Evolutionary conservation across 2,113 vertebrate genomes (phyloP).

Genomic region (Notiomystis cincta): DNA sequence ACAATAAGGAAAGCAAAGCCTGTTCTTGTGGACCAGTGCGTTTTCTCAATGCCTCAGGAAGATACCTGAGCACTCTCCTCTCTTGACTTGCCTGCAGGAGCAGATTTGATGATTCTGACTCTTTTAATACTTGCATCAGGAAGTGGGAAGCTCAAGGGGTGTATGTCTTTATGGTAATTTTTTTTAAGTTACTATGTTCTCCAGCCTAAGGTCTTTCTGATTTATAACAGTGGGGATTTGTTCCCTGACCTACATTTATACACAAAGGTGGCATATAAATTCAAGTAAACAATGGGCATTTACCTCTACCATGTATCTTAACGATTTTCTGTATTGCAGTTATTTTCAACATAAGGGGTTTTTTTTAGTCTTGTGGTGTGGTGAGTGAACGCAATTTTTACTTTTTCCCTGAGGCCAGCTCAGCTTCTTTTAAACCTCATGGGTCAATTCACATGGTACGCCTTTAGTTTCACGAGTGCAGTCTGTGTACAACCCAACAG

Average conservation of each 20-base stretch:
- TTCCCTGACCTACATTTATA: neutral
- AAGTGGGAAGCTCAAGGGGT: neutral
- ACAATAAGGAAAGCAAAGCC: neutral
- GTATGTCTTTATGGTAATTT: neutral
- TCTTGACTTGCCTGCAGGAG: neutral
- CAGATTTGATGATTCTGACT: neutral
- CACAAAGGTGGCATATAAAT: neutral
- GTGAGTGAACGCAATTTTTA: neutral
- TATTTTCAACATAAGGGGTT: neutral
- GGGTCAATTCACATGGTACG: neutral
- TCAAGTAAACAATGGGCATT: neutral
- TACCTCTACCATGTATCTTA: neutral
- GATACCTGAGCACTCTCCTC: neutral
- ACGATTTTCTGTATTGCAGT: neutral
- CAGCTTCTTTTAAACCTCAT: neutral
- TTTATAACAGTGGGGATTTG: neutral
- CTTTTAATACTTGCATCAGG: neutral
- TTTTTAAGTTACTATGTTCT: neutral
- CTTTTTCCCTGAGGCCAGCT: neutral
- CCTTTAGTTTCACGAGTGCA: neutral
- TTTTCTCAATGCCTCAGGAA: neutral
- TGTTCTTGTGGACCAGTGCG: neutral
- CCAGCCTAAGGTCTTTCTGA: neutral
- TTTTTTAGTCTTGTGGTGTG: neutral
- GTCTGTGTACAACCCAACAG: neutral